Base-by-base conservation (phyloP, 2,888 invertebrate species). In the Xestia ashworthii region DNA sequence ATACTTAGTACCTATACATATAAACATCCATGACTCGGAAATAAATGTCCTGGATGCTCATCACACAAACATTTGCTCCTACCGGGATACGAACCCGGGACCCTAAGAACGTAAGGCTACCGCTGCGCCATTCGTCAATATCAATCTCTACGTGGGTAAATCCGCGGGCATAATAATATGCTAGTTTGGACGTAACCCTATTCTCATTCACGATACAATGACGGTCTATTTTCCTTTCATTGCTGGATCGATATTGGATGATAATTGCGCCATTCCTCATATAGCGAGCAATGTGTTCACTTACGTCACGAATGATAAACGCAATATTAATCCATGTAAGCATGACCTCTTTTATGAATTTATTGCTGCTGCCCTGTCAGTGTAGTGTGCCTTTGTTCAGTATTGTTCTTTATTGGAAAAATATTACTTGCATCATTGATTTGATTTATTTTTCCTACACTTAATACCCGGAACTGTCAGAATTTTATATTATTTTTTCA, bases 281-380 rank as follows among this genome's bases (percentile, higher is more conserved):
- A 78, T 50, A 78, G 65, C 78, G 70, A 69, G 85, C 81, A 86
- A 85, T 87, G 83, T 83, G 86, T 83, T 86, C 79, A 88, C 78
- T 72, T 71, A 67, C 81, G 80, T 86, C 85, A 85, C 80, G 82
- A 81, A 87, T 87, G 87, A 88, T 87, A 82, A 84, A 89, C 80
- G 83, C 82, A 84, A 80, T 87, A 88, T 87, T 88, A 88, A 88
- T 88, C 85, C 85, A 67, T 85, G 82, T 81, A 83, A 83, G 89
- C 86, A 77, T 87, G 89, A 88, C 89, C 87, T 89, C 82, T 76
- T 86, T 86, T 84, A 78, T 87, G 78, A 85, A 88, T 89, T 86
- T 89, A 88, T 88, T 81, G 86, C 81, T 83, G 11, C 64, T 78
- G 80, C 70, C 80, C 74, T 76, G 72, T 73, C 80, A 74, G 67